These are phyloP conservation scores for Gymnorhina tibicen DNA, from an alignment of 2,113 vertebrate genomes.

Conservation along the genomic window DNA sequence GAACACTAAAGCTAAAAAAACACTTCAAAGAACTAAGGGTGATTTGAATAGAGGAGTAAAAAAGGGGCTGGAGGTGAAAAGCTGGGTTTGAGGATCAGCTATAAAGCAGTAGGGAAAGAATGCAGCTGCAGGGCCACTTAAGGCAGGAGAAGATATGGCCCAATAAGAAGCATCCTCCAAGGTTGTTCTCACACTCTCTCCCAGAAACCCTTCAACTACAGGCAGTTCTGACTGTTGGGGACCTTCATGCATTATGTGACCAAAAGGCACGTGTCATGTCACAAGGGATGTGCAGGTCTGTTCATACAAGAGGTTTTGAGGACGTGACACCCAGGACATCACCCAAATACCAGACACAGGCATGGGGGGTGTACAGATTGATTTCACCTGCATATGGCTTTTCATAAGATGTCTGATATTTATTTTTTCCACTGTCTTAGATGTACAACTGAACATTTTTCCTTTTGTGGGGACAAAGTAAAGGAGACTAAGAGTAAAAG, in stretches of 20 bases:
- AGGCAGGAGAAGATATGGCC: neutral
- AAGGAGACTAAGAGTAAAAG: neutral
- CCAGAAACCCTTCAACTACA: neutral
- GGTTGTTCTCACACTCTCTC: neutral
- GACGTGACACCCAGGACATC: neutral
- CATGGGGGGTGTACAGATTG: rapidly evolving
- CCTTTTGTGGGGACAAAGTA: neutral
- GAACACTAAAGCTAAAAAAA: neutral
- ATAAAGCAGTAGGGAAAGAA: neutral
- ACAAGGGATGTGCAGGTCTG: neutral
- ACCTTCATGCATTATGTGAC: neutral
- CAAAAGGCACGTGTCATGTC: neutral
- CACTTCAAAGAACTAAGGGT: neutral
- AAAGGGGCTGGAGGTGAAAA: neutral
- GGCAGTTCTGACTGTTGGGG: neutral
- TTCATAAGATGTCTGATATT: neutral
- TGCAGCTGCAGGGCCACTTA: neutral
- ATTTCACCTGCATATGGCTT: neutral
- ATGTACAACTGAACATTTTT: neutral
- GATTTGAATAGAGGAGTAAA: neutral
- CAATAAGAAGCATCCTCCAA: neutral
- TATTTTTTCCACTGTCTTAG: neutral
- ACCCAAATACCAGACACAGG: neutral
- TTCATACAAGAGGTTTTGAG: neutral
- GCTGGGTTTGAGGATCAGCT: neutral